Conservation (phyloP, 2,888 invertebrate genomes). For the Lasioglossum pauxillum region DNA sequence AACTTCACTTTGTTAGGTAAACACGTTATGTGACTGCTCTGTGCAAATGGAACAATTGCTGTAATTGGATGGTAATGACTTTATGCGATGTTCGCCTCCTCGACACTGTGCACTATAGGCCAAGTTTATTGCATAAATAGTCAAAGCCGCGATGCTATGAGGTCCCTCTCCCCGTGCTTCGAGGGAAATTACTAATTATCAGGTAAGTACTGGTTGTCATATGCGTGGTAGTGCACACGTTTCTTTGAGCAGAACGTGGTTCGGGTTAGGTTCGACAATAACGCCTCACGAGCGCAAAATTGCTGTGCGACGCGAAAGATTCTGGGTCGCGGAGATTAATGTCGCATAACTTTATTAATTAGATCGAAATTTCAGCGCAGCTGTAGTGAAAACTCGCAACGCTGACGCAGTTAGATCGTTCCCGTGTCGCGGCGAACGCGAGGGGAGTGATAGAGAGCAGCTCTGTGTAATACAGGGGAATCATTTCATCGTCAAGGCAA, state of each 20-base stretch:
- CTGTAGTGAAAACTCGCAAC: neutral
- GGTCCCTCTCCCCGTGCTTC: neutral
- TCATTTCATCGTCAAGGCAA: neutral
- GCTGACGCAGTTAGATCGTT: neutral
- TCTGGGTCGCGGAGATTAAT: slow-evolving; percentile 10
- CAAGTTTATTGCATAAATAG: neutral
- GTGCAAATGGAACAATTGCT: neutral
- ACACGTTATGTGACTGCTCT: neutral
- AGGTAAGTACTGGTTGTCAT: neutral
- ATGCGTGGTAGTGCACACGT: neutral
- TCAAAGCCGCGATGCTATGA: neutral
- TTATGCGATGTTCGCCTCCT: neutral
- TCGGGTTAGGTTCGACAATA: neutral
- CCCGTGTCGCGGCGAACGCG: neutral
- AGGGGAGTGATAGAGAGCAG: neutral
- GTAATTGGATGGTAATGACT: slow-evolving; percentile 1
- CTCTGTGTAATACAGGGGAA: neutral
- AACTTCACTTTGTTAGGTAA: neutral
- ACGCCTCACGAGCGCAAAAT: neutral
- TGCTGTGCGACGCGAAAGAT: slow-evolving; percentile 10
- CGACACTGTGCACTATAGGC: neutral
- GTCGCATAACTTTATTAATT: slow-evolving; percentile 26
- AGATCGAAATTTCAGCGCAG: neutral
- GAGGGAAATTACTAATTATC: neutral
- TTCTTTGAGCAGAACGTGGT: too few species aligned